Percentiles rank a stretch among this genome's conserved stretches.
These are phyloP conservation scores for Chrysomela aeneicollis DNA, from an alignment of 2,888 invertebrate species.

Conservation along the genomic window DNA sequence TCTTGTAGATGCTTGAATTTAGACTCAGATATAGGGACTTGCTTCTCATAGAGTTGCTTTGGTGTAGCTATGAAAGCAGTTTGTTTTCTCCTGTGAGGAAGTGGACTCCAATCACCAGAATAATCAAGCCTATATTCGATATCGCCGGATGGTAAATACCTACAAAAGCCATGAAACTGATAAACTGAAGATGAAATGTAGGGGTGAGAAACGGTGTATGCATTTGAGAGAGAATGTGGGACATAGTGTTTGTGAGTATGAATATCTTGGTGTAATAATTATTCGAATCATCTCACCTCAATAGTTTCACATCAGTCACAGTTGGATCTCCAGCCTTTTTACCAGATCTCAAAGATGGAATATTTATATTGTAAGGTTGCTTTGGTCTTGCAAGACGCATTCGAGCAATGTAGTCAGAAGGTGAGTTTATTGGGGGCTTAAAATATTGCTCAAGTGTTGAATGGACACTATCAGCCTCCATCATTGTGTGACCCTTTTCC, in stretches of 20 bases:
- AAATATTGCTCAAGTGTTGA: conserved; percentile 31
- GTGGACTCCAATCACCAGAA: conserved; percentile 1
- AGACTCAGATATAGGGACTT: neutral
- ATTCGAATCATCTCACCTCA: too few species aligned
- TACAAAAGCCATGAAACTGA: too few species aligned
- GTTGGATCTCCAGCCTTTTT: too few species aligned
- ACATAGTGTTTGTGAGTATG: too few species aligned
- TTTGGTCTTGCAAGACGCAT: conserved; percentile 12
- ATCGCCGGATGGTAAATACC: too few species aligned
- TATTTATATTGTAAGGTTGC: conserved; percentile 10
- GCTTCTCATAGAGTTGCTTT: too few species aligned
- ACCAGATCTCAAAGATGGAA: too few species aligned
- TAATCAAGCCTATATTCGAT: conserved; percentile 1
- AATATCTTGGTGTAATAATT: too few species aligned
- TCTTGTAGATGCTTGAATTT: conserved; percentile 15
- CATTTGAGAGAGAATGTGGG: too few species aligned
- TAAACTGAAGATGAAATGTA: too few species aligned
- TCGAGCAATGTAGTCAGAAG: conserved; percentile 16
- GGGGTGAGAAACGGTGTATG: too few species aligned
- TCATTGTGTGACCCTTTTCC: conserved; percentile 39
- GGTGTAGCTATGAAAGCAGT: conserved; percentile 2
- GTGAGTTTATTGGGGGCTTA: conserved; percentile 21
- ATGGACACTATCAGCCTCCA: conserved; percentile 32
- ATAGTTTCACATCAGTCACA: too few species aligned
- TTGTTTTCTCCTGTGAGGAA: neutral